A percentile compares a stretch with the other conserved stretches of the same genome.
phyloP scores from a whole-genome alignment of 2,797 vertebrate species.

The Myripristis murdjan region DNA sequence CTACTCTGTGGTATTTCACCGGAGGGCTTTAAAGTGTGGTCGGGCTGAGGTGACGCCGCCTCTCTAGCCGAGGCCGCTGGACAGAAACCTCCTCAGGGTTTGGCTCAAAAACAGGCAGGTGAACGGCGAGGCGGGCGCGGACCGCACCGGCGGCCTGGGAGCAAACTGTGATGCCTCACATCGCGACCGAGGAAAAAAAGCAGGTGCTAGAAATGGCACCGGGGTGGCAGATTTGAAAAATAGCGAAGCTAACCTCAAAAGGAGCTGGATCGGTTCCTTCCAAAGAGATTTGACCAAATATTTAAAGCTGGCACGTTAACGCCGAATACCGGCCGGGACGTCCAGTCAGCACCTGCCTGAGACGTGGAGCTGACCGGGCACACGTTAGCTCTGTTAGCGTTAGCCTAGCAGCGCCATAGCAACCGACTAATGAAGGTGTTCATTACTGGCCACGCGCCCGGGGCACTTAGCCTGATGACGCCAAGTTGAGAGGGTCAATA shows the following conservation, averaged over 20 bases:
- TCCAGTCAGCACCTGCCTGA: constrained; percentile 11
- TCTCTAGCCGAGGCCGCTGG: constrained; percentile 40
- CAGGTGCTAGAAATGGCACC: constrained; percentile 41
- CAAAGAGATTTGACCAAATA: constrained; percentile 53
- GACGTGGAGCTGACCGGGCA: too few species aligned
- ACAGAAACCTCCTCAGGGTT: neutral
- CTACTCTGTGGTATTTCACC: constrained; percentile 82
- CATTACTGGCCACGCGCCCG: constrained; percentile 16
- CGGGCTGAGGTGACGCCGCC: constrained; percentile 70
- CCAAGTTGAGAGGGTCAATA: constrained; percentile 56
- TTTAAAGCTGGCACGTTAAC: constrained; percentile 49
- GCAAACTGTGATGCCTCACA: constrained; percentile 62
- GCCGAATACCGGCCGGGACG: constrained; percentile 25
- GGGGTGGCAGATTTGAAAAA: constrained; percentile 39
- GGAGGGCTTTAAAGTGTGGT: constrained; percentile 72
- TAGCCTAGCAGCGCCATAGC: neutral
- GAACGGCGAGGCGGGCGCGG: neutral
- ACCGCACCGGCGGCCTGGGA: constrained; percentile 32
- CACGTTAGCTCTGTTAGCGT: too few species aligned
- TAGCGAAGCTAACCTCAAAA: constrained; percentile 12
- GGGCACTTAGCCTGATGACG: constrained; percentile 44
- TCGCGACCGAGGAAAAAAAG: constrained; percentile 27
- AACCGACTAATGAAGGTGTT: constrained; percentile 14
- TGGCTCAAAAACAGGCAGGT: neutral
- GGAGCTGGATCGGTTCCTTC: constrained; percentile 25